Evolutionary conservation across 1,140 invertebrate species (phyloP), one percentile per base, ranked within the genome.

Genomic region (Bombus difficillimus): DNA sequence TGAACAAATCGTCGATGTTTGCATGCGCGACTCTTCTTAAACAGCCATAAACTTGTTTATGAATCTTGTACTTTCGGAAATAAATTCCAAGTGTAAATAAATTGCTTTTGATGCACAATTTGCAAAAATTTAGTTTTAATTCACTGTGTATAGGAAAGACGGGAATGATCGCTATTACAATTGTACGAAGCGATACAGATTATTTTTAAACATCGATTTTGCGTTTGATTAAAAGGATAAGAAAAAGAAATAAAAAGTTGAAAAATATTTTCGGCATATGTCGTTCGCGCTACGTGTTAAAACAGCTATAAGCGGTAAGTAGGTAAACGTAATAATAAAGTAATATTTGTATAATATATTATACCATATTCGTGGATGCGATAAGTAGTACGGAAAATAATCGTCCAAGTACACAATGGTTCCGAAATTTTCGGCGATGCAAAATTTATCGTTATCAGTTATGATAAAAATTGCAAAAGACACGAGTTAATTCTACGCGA

Each of bases 1-100:
- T 53, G 47, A 10, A 13, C 10, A 12, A 73, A 47, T 47, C 37
- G 2, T 59, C 15, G 5, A 8, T 53, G 34, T 28, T 47, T 34
- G 13, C 32, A 3, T 0, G 10, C 5, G 25, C 4, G 6, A 43
- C 8, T 64, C 9, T 0, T 1, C 0, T 28, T 32, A 13, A 8
- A 32, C 39, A 41, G 25, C 4, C 28, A 22, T 22, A 47, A 69
- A 10, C 62, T 64, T 71, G 47, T 82, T 86, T 47, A 69, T 68
- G 18, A 15, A 39, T 28, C 39, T 71, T 86, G 62, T 25, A 53
- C 6, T n/a, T 64, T 2, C 1, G 41, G 3, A 81, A 68, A 62
- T 73, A n/a, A 81, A 41, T 39, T 68, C 1, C 34, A 74, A 73
- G 39, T 37, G 28, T 25, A 9, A 25, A 3, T 69, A 37, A 37